Evolutionary conservation across 2,888 invertebrate genomes (phyloP).

Genomic region (Calameuta idolon): DNA sequence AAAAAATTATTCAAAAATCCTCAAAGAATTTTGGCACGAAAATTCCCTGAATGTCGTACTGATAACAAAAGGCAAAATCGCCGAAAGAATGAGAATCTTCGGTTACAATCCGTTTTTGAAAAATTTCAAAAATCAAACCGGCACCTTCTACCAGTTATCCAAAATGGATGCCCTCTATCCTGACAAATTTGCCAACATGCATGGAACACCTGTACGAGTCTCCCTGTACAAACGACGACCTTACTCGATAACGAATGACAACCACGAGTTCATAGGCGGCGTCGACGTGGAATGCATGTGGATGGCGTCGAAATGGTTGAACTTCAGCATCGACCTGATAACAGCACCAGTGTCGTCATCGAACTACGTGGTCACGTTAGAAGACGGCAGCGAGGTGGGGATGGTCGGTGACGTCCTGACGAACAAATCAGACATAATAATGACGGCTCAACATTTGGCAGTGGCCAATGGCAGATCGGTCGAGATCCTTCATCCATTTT

Average conservation of each 20-base stretch:
- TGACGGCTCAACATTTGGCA: slow-evolving; percentile 27
- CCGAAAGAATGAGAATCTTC: neutral
- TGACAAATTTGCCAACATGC: slow-evolving; percentile 31
- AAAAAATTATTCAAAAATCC: neutral
- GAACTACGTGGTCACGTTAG: slow-evolving; percentile 23
- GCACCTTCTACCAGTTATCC: neutral
- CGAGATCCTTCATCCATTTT: slow-evolving; percentile 25
- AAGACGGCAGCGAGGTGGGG: slow-evolving; percentile 19
- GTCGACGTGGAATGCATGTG: slow-evolving; percentile 29
- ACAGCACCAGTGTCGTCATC: slow-evolving; percentile 13
- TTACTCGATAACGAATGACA: slow-evolving; percentile 12
- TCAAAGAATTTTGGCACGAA: neutral
- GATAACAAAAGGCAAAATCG: neutral
- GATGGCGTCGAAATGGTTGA: slow-evolving; percentile 23
- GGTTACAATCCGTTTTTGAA: neutral
- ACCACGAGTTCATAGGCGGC: slow-evolving; percentile 23
- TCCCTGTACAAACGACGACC: slow-evolving; percentile 30
- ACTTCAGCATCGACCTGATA: slow-evolving; percentile 26
- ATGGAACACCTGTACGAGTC: slow-evolving; percentile 27
- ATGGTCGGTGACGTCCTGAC: slow-evolving; percentile 31
- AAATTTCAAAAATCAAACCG: neutral
- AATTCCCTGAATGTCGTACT: neutral
- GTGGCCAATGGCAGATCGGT: slow-evolving; percentile 1
- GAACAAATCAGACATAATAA: slow-evolving; percentile 25
- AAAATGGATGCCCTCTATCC: slow-evolving; percentile 23